Percentiles rank a stretch among this genome's conserved stretches.
These are phyloP conservation scores for Halictus ligatus DNA, from an alignment of 2,888 invertebrate genomes.

Conservation along the genomic window DNA sequence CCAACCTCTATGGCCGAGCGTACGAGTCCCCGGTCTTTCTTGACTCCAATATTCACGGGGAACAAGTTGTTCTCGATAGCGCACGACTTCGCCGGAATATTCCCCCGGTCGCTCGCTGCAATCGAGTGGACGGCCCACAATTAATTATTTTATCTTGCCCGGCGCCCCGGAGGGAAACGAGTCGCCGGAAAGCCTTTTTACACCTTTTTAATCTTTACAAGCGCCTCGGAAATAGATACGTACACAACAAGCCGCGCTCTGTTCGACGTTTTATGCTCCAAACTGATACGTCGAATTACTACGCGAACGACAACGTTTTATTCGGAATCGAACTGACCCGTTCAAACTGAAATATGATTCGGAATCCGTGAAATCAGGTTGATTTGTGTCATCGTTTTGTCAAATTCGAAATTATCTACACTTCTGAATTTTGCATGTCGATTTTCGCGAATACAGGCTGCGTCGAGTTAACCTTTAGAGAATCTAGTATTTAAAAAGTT, in stretches of 20 bases:
- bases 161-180: background rate
- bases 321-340: background rate
- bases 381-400: too few relatives aligned
- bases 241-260: background rate
- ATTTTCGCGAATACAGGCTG: background rate
- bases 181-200: background rate
- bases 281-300: background rate
- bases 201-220: slow-evolving; percentile 1
- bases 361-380: background rate
- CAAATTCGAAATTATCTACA: too few relatives aligned
- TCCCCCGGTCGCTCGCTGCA: background rate
- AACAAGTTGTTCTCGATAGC: slow-evolving; percentile 49
- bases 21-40: slow-evolving; percentile 26
- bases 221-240: background rate
- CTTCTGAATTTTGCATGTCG: too few relatives aligned
- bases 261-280: background rate
- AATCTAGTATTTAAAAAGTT: background rate
- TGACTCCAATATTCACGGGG: slow-evolving; percentile 23
- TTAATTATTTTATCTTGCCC: slow-evolving; percentile 26
- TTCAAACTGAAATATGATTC: background rate
- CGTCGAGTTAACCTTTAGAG: background rate
- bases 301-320: background rate
- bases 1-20: slow-evolving; percentile 39
- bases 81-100: slow-evolving; percentile 19
- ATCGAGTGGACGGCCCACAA: background rate